These are phyloP conservation scores for Moxostoma hubbsi DNA, from an alignment of 2,797 vertebrate genomes.

Conservation along the genomic window DNA sequence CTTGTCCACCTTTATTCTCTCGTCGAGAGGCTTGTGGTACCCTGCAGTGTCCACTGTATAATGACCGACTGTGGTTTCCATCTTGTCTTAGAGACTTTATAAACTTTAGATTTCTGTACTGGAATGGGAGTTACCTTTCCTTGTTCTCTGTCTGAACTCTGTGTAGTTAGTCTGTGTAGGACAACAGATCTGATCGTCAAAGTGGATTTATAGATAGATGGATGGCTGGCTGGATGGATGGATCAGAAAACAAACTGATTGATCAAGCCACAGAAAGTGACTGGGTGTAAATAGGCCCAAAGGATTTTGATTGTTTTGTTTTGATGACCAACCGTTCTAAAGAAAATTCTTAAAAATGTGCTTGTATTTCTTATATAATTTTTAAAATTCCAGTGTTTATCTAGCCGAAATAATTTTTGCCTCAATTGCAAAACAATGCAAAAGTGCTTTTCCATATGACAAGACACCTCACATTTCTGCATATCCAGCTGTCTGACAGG, in stretches of 20 bases:
- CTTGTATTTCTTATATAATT: no score
- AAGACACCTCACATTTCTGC: constrained; percentile 61
- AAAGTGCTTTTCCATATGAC: constrained; percentile 59
- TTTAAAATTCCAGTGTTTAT: not conserved
- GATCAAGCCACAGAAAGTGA: no score
- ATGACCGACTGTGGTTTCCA: constrained; percentile 28
- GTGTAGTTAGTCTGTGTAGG: not conserved
- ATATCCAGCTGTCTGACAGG: constrained; percentile 74
- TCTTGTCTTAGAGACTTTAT: constrained; percentile 44
- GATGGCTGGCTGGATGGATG: no score
- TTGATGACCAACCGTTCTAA: no score
- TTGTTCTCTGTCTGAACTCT: not conserved
- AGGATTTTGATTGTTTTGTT: no score
- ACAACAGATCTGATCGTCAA: no score
- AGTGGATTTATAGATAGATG: no score
- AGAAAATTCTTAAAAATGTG: no score
- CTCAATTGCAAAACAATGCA: constrained; percentile 53
- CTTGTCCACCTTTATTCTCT: constrained; percentile 17
- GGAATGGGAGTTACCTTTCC: constrained; percentile 24
- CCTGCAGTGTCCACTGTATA: constrained; percentile 34
- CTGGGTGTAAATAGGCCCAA: no score
- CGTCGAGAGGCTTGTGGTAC: constrained; percentile 20
- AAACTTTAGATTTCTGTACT: constrained; percentile 40
- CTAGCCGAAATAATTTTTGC: not conserved
- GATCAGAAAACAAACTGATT: no score